Conservation (phyloP, 2,888 invertebrate genomes). For the Dolichomitus sp. region DNA sequence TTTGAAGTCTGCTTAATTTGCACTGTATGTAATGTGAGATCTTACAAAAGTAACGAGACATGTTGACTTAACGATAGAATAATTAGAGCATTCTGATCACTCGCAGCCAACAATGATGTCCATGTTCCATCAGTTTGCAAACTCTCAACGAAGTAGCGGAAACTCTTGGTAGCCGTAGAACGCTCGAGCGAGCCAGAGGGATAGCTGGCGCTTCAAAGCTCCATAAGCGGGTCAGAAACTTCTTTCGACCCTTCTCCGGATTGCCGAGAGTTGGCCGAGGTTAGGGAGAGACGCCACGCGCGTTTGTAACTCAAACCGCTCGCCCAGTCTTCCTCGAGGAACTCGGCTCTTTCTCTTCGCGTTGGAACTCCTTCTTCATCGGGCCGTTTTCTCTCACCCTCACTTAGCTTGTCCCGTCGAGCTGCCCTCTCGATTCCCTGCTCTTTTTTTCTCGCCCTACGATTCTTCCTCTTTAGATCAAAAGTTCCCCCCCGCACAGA, state of each 20-base stretch:
- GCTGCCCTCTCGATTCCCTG: slow-evolving; percentile 39
- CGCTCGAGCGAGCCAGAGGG: slow-evolving; percentile 2
- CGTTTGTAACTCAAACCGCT: slow-evolving; percentile 73
- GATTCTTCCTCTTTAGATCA: slow-evolving; percentile 54
- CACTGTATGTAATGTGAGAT: background rate
- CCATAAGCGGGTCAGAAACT: slow-evolving; percentile 85
- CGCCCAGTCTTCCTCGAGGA: slow-evolving; percentile 61
- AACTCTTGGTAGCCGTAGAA: slow-evolving; percentile 74
- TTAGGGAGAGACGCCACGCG: slow-evolving; percentile 78
- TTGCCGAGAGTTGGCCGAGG: slow-evolving; percentile 79
- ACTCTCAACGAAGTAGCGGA: slow-evolving; percentile 82
- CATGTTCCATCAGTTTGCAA: slow-evolving; percentile 81
- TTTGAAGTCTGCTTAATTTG: background rate
- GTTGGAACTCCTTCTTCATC: slow-evolving; percentile 33
- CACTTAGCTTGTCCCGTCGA: slow-evolving; percentile 28
- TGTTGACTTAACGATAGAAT: background rate
- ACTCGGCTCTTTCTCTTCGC: slow-evolving; percentile 53
- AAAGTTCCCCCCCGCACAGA: slow-evolving; percentile 26
- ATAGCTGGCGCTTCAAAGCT: slow-evolving; percentile 71
- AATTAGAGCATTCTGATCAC: background rate
- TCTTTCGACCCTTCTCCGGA: slow-evolving; percentile 82
- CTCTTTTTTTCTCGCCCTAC: slow-evolving; percentile 54
- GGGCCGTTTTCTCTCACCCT: slow-evolving; percentile 41
- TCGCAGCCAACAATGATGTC: slow-evolving; percentile 72
- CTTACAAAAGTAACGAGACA: background rate